Evolutionary conservation across 2,113 vertebrate genomes (phyloP), one percentile per base, ranked within the genome.

Genomic region (Gymnarchus niloticus): DNA sequence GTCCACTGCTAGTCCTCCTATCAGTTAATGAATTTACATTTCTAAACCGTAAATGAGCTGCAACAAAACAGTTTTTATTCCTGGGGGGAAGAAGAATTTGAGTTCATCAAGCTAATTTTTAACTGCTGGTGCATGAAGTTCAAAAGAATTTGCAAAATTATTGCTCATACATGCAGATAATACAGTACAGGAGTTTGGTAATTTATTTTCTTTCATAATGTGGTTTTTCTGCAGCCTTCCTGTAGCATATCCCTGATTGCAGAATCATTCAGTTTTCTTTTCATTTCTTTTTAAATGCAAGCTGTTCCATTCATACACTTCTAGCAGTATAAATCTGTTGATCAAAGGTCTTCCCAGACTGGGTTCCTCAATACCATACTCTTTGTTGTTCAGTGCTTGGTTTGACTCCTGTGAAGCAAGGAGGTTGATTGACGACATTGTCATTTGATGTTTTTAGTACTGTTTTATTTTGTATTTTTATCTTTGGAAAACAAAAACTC

Each of bases 11-110:
- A 49, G 83, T 25, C 49, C 51, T 52, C 9, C 23, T 25, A 54
- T 48, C 28, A 41, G 83, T 49, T 84, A 48, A n/a, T 23, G 61
- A 65, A 54, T 51, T 49, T 81, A 65, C 56, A 81, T 81, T 61
- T 61, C 52, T 85, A 81, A 69, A 69, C 17, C 33, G 12, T 19
- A 73, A 41, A 41, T 73, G 5, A 19, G 14, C 65, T 73, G 28
- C 33, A 73, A 41, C 33, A 1, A 73, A 19, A 65, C 28, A 6
- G 61, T 69, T 28, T 61, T n/a, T 33, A 65, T 65, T 65, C 41
- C 33, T 19, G 14, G 33, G 28, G 33, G 14, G 3, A 12, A 73
- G 12, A 19, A 37, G 3, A 37, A 73, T 69, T 73, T 73, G 14
- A 6, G 5, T 73, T 73, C 33, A 73, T 73, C n/a, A 33, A 14